Evolutionary conservation across 1,140 invertebrate genomes (phyloP).

Genomic region (Bombus confusus): DNA sequence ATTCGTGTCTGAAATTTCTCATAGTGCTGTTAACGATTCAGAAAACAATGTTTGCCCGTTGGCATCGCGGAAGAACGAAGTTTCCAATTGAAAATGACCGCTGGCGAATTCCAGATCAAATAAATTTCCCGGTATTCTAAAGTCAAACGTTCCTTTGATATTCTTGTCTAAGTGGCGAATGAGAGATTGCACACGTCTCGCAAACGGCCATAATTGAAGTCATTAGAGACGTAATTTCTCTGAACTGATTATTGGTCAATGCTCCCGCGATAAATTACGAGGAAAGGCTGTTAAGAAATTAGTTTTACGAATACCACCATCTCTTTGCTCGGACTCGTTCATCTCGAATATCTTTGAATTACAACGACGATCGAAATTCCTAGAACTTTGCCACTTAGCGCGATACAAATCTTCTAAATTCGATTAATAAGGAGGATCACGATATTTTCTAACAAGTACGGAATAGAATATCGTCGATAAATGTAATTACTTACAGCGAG

Average conservation of each 20-base stretch:
- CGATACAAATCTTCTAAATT: background rate
- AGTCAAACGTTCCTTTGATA: background rate
- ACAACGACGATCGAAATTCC: too few species aligned
- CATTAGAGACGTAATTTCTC: background rate
- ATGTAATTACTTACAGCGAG: too few species aligned
- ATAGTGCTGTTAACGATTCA: too few species aligned
- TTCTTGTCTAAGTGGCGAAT: background rate
- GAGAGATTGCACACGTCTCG: background rate
- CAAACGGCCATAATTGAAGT: background rate
- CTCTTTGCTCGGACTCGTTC: background rate
- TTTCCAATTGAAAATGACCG: background rate
- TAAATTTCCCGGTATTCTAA: background rate
- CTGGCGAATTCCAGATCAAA: too few species aligned
- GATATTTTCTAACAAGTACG: background rate
- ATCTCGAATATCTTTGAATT: background rate
- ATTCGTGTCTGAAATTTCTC: too few species aligned
- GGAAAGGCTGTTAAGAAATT: background rate
- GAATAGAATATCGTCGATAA: background rate
- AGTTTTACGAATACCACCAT: background rate
- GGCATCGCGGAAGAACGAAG: background rate
- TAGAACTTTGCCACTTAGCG: too few species aligned
- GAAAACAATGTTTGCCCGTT: background rate
- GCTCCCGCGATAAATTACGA: background rate
- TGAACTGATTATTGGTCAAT: background rate
- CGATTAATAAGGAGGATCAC: background rate